phyloP scores from a whole-genome alignment of 2,888 invertebrate genomes.

The Coelopa pilipes region DNA sequence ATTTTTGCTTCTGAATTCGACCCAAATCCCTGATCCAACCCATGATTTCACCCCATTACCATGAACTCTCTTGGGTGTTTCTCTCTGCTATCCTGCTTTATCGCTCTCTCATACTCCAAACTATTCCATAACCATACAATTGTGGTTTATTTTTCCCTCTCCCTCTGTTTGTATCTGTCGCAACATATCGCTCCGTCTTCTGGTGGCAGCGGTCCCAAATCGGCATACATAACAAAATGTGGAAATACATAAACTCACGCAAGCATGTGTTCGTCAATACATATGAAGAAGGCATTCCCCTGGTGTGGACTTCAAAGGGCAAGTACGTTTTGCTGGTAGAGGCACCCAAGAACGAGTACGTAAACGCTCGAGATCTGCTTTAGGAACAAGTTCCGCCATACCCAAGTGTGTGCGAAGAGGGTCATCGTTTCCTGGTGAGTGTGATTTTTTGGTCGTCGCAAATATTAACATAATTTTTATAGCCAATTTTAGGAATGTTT shows the following conservation, averaged over 20 bases:
- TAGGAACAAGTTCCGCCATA: constrained; percentile 78
- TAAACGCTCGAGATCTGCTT: constrained; percentile 91
- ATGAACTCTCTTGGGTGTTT: no score
- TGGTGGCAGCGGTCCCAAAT: constrained; percentile 82
- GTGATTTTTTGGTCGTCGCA: constrained; percentile 70
- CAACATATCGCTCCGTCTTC: neutral
- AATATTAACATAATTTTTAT: no score
- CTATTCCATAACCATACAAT: neutral
- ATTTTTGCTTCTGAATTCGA: no score
- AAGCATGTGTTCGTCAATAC: constrained; percentile 84
- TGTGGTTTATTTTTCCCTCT: neutral
- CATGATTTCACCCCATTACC: no score
- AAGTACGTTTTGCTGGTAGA: constrained; percentile 82
- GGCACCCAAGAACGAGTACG: constrained; percentile 76
- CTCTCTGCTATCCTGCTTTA: neutral
- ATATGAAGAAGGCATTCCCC: constrained; percentile 83
- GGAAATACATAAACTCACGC: constrained; percentile 91
- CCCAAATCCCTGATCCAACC: no score
- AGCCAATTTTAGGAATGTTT: no score
- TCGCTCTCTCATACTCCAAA: neutral
- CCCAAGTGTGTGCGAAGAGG: constrained; percentile 73
- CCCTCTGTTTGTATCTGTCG: neutral
- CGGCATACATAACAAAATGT: constrained; percentile 89
- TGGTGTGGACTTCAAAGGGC: constrained; percentile 83
- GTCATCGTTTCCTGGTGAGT: constrained; percentile 71